Percentiles rank a stretch among this genome's conserved stretches.
Conservation (phyloP, 2,113 vertebrate genomes). For the Regulus satrapa region DNA sequence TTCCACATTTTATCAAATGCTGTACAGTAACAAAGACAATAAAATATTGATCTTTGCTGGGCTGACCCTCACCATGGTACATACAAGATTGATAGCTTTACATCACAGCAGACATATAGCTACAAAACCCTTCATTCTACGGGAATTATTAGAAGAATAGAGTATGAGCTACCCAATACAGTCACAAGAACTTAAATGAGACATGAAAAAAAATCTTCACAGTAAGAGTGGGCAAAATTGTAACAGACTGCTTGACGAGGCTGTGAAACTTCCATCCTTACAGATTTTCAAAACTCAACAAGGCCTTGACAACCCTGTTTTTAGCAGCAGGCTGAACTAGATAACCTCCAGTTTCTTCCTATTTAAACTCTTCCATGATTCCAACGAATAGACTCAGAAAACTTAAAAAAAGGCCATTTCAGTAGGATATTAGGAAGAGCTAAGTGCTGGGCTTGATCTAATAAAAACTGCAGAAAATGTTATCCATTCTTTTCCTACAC, state of each 20-base stretch:
- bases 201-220: background rate
- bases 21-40: background rate
- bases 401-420: background rate
- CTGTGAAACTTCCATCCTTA: background rate
- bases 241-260: background rate
- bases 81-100: background rate
- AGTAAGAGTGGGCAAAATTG: background rate
- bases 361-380: background rate
- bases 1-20: background rate
- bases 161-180: background rate
- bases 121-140: background rate
- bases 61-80: background rate
- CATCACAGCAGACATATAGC: background rate
- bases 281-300: background rate
- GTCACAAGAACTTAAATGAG: background rate
- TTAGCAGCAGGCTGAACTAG: background rate
- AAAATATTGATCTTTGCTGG: background rate
- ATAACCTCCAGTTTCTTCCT: background rate
- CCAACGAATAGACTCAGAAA: background rate
- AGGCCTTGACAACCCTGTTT: background rate
- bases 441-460: background rate
- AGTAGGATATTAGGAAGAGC: background rate
- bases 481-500: background rate
- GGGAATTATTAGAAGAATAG: background rate
- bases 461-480: background rate